Evolutionary conservation across 2,113 vertebrate species (phyloP).

Genomic region (Rhipidura dahli): DNA sequence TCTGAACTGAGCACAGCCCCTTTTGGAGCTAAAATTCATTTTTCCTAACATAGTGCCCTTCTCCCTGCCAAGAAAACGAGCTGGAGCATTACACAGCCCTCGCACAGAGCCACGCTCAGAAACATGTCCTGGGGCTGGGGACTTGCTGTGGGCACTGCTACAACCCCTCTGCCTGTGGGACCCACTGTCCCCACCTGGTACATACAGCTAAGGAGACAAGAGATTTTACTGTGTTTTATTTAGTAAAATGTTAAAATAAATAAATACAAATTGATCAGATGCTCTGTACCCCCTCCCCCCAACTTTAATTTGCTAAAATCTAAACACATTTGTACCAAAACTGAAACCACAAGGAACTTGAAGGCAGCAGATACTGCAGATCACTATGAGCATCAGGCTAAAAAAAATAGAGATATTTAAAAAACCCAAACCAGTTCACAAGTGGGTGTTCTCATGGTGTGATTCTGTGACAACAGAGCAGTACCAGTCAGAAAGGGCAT

Average conservation of each 20-base stretch:
- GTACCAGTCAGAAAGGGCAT: constrained; percentile 34
- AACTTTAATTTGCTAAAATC: constrained; percentile 89
- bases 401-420: constrained; percentile 56
- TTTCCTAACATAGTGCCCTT: neutral
- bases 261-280: constrained; percentile 99
- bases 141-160: neutral
- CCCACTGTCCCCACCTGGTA: neutral
- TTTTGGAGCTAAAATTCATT: neutral
- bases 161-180: neutral
- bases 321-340: constrained; percentile 94
- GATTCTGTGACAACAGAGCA: constrained; percentile 33
- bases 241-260: constrained; percentile 99
- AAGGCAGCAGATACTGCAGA: constrained; percentile 88
- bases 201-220: constrained; percentile 62
- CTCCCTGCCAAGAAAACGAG: neutral
- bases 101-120: accelerated
- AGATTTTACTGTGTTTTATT: constrained; percentile 94
- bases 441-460: neutral
- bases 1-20: neutral
- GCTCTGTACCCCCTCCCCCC: constrained; percentile 86
- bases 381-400: constrained; percentile 83
- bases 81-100: accelerated
- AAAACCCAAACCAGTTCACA: constrained; percentile 47
- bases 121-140: neutral
- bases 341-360: constrained; percentile 89